A percentile compares a stretch with the other conserved stretches of the same genome.
phyloP scores from a whole-genome alignment of 2,888 invertebrate species.

The Agrotis segetum region DNA sequence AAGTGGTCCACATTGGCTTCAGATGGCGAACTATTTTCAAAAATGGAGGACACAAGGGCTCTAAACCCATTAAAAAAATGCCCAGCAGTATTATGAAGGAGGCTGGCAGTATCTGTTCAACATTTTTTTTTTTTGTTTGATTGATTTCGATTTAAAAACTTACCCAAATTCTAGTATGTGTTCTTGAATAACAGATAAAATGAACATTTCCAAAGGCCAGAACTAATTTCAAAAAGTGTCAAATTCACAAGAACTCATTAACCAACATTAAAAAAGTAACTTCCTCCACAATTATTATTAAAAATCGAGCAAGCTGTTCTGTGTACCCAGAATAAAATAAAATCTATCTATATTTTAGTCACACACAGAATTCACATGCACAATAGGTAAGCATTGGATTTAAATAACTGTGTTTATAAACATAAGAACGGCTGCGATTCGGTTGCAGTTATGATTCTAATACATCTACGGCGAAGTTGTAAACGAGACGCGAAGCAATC shows the following conservation, averaged over 20 bases:
- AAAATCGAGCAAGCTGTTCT: not conserved
- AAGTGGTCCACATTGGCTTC: too few species aligned
- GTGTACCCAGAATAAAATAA: not conserved
- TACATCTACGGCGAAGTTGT: conserved; percentile 20
- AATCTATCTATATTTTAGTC: conserved; percentile 1
- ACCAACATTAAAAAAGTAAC: not conserved
- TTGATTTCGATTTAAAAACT: not conserved
- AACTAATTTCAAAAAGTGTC: not conserved
- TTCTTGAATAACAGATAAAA: not conserved
- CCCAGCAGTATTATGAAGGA: too few species aligned
- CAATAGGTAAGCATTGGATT: conserved; percentile 32
- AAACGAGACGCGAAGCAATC: conserved; percentile 11
- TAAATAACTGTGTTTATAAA: conserved; percentile 49
- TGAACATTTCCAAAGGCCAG: not conserved
- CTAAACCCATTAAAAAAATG: too few species aligned
- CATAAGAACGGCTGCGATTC: conserved; percentile 31
- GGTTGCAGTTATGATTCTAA: conserved; percentile 31
- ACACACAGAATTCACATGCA: conserved; percentile 5
- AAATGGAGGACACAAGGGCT: too few species aligned
- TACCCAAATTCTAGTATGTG: not conserved
- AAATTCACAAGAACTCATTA: too few species aligned
- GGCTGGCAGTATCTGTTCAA: too few species aligned
- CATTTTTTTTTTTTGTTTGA: not conserved
- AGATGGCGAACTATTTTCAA: too few species aligned
- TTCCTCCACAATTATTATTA: not conserved